These are phyloP conservation scores for Oreocharis arfaki DNA, from an alignment of 2,113 vertebrate species.

Conservation along the genomic window DNA sequence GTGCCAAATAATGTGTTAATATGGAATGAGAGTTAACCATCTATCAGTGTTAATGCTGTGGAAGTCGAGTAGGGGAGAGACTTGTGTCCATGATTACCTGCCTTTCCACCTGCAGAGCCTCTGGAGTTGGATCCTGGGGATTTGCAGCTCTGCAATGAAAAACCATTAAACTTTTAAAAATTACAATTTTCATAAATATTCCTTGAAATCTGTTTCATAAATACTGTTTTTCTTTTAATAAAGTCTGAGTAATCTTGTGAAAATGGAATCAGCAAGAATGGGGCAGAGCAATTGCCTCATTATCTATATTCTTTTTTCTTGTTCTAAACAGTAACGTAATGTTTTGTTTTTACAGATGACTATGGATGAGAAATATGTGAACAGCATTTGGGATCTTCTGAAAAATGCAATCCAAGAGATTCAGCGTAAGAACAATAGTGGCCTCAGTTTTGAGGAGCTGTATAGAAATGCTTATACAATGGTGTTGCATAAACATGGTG, in stretches of 20 bases:
- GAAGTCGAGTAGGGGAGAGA: not conserved
- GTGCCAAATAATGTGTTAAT: not conserved
- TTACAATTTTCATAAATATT: not conserved
- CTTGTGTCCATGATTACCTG: fast-evolving
- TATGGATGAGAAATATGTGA: constrained; percentile 99
- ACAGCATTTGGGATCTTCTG: constrained; percentile 99
- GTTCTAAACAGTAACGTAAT: not conserved
- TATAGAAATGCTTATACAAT: constrained; percentile 99
- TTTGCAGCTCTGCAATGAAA: not conserved
- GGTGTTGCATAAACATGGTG: constrained; percentile 99
- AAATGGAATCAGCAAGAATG: not conserved
- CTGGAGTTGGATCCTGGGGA: not conserved
- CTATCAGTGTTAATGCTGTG: not conserved
- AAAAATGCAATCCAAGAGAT: constrained; percentile 99
- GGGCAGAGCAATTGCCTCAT: not conserved
- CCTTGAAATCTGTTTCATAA: not conserved
- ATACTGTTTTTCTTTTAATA: not conserved
- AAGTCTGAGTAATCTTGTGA: not conserved
- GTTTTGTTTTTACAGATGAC: constrained; percentile 87
- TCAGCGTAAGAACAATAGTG: constrained; percentile 99
- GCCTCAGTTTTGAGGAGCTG: constrained; percentile 98
- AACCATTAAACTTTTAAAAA: not conserved
- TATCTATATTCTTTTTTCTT: not conserved
- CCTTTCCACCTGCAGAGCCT: not conserved
- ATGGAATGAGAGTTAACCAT: not conserved